Evolutionary conservation across 2,888 invertebrate genomes (phyloP).

Genomic region (Tetragonisca angustula): DNA sequence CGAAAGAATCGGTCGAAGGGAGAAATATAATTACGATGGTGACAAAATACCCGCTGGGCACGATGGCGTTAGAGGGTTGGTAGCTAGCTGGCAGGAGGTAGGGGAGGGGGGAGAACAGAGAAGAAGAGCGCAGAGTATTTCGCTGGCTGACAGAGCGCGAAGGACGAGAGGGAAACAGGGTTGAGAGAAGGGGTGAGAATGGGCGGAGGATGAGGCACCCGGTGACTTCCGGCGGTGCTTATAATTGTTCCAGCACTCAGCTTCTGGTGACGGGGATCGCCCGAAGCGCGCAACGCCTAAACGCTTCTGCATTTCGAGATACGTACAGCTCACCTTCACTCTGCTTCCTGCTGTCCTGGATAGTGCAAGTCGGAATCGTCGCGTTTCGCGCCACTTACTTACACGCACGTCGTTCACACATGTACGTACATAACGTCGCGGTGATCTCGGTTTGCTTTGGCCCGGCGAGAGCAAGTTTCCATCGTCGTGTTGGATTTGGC

Average conservation of each 20-base stretch:
- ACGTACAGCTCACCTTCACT: constrained; percentile 62
- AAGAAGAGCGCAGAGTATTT: constrained; percentile 28
- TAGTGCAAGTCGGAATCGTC: constrained; percentile 43
- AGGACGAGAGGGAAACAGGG: constrained; percentile 56
- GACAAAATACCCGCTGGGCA: constrained; percentile 79
- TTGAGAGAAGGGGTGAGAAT: constrained; percentile 42
- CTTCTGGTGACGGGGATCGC: constrained; percentile 69
- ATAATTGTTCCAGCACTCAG: constrained; percentile 78
- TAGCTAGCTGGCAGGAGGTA: constrained; percentile 9
- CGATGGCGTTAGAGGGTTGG: constrained; percentile 38
- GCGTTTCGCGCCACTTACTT: constrained; percentile 3
- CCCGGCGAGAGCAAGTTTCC: constrained; percentile 1
- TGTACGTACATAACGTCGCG: neutral
- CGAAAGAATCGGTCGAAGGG: constrained; percentile 71
- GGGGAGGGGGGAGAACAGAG: constrained; percentile 11
- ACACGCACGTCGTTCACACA: neutral
- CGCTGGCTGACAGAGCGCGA: constrained; percentile 50
- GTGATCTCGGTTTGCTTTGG: constrained; percentile 21
- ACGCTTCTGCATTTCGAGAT: constrained; percentile 69
- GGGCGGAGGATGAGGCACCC: constrained; percentile 28
- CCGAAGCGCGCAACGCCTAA: constrained; percentile 72
- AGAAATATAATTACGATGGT: constrained; percentile 81
- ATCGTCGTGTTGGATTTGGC: constrained; percentile 5
- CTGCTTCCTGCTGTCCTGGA: constrained; percentile 49
- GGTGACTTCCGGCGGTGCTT: constrained; percentile 79